These are phyloP conservation scores for Tiliacea aurago DNA, from an alignment of 2,888 invertebrate species.

Conservation along the genomic window DNA sequence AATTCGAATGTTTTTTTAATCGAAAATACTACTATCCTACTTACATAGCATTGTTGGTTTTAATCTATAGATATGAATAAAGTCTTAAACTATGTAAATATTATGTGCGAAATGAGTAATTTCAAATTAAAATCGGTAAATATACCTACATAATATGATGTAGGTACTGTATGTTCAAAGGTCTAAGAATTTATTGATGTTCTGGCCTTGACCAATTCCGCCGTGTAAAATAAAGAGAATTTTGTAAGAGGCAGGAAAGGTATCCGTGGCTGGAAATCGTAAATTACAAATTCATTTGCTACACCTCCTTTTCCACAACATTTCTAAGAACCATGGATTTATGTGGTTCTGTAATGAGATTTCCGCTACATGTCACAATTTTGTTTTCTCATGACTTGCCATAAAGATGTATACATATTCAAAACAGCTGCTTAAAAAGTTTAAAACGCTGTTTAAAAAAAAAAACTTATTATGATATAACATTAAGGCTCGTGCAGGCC, in stretches of 20 bases:
- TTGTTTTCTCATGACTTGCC: background rate
- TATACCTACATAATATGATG: background rate
- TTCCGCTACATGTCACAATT: background rate
- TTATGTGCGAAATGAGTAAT: too few relatives aligned
- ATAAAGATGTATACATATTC: background rate
- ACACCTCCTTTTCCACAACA: background rate
- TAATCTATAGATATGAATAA: too few relatives aligned
- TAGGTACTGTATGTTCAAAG: background rate
- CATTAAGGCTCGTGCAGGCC: too few relatives aligned
- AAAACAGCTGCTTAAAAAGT: background rate
- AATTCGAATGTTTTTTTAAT: too few relatives aligned
- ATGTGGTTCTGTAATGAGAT: too few relatives aligned
- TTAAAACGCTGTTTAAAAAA: background rate
- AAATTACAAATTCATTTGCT: constrained; percentile 40
- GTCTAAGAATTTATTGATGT: constrained; percentile 12
- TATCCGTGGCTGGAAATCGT: constrained; percentile 4
- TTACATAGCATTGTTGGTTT: too few relatives aligned
- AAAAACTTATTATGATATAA: too few relatives aligned
- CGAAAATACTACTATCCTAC: too few relatives aligned
- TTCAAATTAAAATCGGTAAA: too few relatives aligned
- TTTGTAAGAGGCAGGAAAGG: constrained; percentile 14
- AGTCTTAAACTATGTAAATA: too few relatives aligned
- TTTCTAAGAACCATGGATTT: constrained; percentile 10
- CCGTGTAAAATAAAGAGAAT: constrained; percentile 25
- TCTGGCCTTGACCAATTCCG: constrained; percentile 10